These are phyloP conservation scores for Tachina grossa DNA, from an alignment of 2,888 invertebrate genomes.

Conservation along the genomic window DNA sequence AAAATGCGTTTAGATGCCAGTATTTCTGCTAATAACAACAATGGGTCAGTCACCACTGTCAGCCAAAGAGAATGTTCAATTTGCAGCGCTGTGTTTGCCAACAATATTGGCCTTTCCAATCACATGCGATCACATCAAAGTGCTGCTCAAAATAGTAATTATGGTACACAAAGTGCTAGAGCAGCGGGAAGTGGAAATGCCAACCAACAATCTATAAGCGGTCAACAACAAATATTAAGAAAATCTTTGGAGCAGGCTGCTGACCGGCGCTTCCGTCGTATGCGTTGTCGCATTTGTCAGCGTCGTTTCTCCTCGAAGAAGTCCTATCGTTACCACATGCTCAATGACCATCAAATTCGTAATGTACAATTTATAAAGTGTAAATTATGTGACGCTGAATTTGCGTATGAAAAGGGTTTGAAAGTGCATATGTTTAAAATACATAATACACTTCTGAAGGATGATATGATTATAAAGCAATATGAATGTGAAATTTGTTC, in stretches of 20 bases:
- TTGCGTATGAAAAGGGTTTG: conserved; percentile 82
- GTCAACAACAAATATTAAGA: conserved; percentile 78
- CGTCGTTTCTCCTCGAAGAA: conserved; percentile 82
- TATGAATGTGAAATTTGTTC: conserved; percentile 83
- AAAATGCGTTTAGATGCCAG: conserved; percentile 77
- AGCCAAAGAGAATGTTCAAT: conserved; percentile 80
- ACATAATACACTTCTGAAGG: conserved; percentile 80
- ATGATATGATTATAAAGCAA: conserved; percentile 81
- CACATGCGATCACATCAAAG: conserved; percentile 82
- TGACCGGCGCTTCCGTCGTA: conserved; percentile 80
- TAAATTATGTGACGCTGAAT: conserved; percentile 82
- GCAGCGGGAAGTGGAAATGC: conserved; percentile 34
- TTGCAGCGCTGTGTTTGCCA: conserved; percentile 81
- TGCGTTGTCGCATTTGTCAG: conserved; percentile 82
- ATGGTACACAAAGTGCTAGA: conserved; percentile 72
- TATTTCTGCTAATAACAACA: conserved; percentile 68
- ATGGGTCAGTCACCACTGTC: conserved; percentile 22
- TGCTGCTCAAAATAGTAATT: conserved; percentile 75
- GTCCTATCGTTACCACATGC: conserved; percentile 82
- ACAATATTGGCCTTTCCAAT: conserved; percentile 81
- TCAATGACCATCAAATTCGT: conserved; percentile 82
- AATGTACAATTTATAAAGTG: conserved; percentile 83
- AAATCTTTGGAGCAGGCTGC: conserved; percentile 80
- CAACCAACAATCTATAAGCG: conserved; percentile 46
- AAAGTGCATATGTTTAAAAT: conserved; percentile 83